A percentile compares a stretch with the other conserved stretches of the same genome.
phyloP scores from a whole-genome alignment of 2,888 invertebrate species.

The Syrista parreyssii region DNA sequence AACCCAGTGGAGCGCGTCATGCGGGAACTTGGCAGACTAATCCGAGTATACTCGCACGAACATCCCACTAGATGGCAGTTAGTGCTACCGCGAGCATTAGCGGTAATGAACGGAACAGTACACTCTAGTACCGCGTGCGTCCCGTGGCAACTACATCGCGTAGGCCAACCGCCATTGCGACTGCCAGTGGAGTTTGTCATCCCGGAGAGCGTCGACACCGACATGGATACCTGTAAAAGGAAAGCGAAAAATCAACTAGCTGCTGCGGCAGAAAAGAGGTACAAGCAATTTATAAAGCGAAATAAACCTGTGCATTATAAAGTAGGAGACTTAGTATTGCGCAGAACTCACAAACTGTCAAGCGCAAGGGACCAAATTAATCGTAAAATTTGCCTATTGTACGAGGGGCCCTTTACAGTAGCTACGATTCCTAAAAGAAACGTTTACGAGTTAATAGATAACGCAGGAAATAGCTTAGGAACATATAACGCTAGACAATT shows the following conservation, averaged over 20 bases:
- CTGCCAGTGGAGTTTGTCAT: neutral
- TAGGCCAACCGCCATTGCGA: no score
- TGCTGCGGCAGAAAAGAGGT: no score
- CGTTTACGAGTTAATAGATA: no score
- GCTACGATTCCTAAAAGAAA: no score
- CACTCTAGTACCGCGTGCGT: conserved; percentile 7
- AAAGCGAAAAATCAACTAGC: no score
- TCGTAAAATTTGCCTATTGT: neutral
- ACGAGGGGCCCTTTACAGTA: neutral
- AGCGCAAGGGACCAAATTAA: neutral
- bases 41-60: conserved; percentile 10
- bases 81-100: neutral
- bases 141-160: neutral
- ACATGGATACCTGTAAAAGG: neutral
- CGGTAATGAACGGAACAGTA: conserved; percentile 3
- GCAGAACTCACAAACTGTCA: neutral
- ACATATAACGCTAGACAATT: no score
- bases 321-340: neutral
- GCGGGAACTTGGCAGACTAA: conserved; percentile 15
- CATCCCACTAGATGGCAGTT: conserved; percentile 12
- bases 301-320: neutral
- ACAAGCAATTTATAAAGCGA: neutral
- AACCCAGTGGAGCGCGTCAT: conserved; percentile 22
- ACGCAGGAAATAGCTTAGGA: no score
- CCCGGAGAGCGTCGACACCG: neutral